Evolutionary conservation across 2,888 invertebrate species (phyloP).

Genomic region (Epistrophe grossulariae): DNA sequence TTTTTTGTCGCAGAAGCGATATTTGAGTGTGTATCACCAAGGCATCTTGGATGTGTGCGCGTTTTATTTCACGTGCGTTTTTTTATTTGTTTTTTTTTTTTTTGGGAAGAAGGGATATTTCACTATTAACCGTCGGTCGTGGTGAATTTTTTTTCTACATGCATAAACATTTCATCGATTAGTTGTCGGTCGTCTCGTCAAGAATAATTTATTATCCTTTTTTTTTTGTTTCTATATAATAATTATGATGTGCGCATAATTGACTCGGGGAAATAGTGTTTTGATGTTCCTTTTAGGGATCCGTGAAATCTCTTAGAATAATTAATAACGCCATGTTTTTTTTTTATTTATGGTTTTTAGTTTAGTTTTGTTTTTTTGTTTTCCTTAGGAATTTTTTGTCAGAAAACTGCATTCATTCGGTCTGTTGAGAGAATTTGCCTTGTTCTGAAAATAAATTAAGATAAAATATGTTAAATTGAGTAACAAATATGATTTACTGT

Average conservation of each 20-base stretch:
- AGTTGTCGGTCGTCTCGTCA: conserved; percentile 2
- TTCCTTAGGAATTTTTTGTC: conserved; percentile 1
- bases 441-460: conserved; percentile 44
- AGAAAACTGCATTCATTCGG: conserved; percentile 47
- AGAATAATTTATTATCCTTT: conserved; percentile 22
- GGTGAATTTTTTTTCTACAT: not conserved
- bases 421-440: conserved; percentile 21
- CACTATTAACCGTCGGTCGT: not conserved
- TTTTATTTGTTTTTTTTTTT: not conserved
- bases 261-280: conserved; percentile 49
- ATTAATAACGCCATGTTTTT: conserved; percentile 60
- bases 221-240: not conserved
- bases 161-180: not conserved
- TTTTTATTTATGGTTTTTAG: not conserved
- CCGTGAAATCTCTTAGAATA: conserved; percentile 52
- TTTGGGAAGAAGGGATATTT: not conserved
- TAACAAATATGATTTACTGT: no score
- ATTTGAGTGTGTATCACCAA: conserved; percentile 62
- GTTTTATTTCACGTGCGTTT: conserved; percentile 43
- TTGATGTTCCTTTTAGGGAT: conserved; percentile 58
- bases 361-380: not conserved
- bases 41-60: conserved; percentile 54
- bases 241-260: conserved; percentile 59
- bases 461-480: not conserved
- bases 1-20: conserved; percentile 58